These are phyloP conservation scores for Arremon brunneinucha DNA, from an alignment of 2,797 vertebrate species.

Conservation along the genomic window DNA sequence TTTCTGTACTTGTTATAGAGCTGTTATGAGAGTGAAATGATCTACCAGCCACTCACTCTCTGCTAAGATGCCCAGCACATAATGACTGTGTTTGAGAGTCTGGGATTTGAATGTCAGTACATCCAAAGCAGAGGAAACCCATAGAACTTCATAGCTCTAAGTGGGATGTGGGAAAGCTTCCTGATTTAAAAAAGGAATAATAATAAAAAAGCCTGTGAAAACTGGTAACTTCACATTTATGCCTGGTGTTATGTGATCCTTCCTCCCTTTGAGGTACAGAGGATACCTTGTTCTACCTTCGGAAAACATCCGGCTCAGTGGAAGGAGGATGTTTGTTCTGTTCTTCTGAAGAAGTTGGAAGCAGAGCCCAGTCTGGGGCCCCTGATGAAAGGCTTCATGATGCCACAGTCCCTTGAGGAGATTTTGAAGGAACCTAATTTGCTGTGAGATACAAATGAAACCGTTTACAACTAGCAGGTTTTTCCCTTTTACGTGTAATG, in stretches of 20 bases:
- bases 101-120: background rate
- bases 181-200: slow-evolving; percentile 24
- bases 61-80: background rate
- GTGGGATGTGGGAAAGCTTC: slow-evolving; percentile 14
- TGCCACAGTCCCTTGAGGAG: slow-evolving; percentile 21
- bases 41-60: background rate
- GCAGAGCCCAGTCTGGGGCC: slow-evolving; percentile 19
- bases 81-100: background rate
- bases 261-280: slow-evolving; percentile 56
- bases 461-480: background rate
- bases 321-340: slow-evolving; percentile 61
- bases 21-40: background rate
- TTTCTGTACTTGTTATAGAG: background rate
- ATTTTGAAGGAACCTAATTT: background rate
- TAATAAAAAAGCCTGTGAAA: background rate
- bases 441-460: slow-evolving; percentile 23
- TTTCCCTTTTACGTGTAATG: background rate
- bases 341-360: slow-evolving; percentile 54
- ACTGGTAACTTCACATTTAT: slow-evolving; percentile 9
- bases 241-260: slow-evolving; percentile 47
- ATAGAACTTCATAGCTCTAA: background rate
- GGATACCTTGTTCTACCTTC: slow-evolving; percentile 61
- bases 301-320: slow-evolving; percentile 32
- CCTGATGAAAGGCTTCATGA: slow-evolving; percentile 28
- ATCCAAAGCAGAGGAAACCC: slow-evolving; percentile 22